Evolutionary conservation across 2,113 vertebrate species (phyloP).

Genomic region (Triplophysa rosa): DNA sequence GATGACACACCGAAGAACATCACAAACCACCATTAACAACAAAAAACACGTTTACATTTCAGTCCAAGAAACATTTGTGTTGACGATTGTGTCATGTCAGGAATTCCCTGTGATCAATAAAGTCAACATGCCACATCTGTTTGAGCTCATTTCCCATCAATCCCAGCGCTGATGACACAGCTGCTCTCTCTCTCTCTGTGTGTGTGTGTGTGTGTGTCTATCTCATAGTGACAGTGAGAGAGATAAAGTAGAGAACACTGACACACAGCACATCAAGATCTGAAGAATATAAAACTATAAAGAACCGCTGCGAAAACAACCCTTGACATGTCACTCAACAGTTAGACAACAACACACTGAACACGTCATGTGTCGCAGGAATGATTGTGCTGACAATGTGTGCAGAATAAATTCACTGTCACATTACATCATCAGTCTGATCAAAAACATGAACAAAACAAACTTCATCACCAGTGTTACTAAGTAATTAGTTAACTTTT

Average conservation of each 20-base stretch:
- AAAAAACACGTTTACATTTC: background rate
- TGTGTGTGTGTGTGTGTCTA: too few relatives aligned
- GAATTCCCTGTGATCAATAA: background rate
- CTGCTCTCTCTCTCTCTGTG: background rate
- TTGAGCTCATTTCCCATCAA: slow-evolving; percentile 20
- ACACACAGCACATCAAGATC: background rate
- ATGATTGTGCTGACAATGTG: too few relatives aligned
- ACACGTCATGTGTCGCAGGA: too few relatives aligned
- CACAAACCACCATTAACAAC: background rate
- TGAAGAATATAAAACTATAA: too few relatives aligned
- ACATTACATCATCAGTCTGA: too few relatives aligned
- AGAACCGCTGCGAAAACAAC: background rate
- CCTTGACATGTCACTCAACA: too few relatives aligned
- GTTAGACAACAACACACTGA: too few relatives aligned
- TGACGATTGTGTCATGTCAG: background rate
- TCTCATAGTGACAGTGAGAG: background rate
- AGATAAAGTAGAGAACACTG: slow-evolving; percentile 9
- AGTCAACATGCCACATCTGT: background rate
- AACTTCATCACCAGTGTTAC: too few relatives aligned
- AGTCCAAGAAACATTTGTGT: background rate
- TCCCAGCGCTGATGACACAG: slow-evolving; percentile 2
- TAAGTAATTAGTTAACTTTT: too few relatives aligned
- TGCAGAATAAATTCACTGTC: too few relatives aligned
- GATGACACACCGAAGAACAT: background rate
- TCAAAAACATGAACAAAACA: too few relatives aligned